phyloP scores from a whole-genome alignment of 2,888 invertebrate species.

The Escarpia spicata region DNA sequence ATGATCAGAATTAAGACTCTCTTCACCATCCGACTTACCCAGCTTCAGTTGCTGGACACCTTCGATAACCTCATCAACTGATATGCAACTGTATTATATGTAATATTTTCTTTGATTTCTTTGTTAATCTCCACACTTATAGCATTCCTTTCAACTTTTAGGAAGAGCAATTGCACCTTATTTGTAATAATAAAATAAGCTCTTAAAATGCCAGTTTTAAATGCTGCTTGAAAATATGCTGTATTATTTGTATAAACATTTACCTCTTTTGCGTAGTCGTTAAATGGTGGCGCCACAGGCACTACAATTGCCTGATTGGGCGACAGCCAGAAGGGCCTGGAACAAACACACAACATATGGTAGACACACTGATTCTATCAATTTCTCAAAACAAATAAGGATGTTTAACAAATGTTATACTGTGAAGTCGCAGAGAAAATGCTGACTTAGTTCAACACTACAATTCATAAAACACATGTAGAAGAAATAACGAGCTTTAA shows the following conservation, averaged over 20 bases:
- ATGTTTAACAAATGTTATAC: neutral
- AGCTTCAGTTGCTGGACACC: too few species aligned
- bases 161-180: too few species aligned
- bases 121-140: too few species aligned
- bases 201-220: neutral
- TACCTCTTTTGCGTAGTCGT: conserved; percentile 87
- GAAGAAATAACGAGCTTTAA: neutral
- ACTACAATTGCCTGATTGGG: conserved; percentile 93
- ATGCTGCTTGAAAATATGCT: neutral
- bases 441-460: neutral
- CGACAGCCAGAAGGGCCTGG: conserved; percentile 93
- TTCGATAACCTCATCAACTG: too few species aligned
- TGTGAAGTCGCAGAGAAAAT: neutral
- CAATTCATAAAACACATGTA: neutral
- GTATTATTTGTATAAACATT: neutral
- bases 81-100: too few species aligned
- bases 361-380: neutral
- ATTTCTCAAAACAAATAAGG: neutral
- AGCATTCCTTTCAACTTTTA: too few species aligned
- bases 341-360: conserved; percentile 32
- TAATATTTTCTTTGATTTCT: too few species aligned
- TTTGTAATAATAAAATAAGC: too few species aligned
- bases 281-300: conserved; percentile 87
- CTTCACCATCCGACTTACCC: too few species aligned
- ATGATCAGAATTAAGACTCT: too few species aligned